Conservation (phyloP, 1,140 invertebrate species). For the Bombus ignitus region DNA sequence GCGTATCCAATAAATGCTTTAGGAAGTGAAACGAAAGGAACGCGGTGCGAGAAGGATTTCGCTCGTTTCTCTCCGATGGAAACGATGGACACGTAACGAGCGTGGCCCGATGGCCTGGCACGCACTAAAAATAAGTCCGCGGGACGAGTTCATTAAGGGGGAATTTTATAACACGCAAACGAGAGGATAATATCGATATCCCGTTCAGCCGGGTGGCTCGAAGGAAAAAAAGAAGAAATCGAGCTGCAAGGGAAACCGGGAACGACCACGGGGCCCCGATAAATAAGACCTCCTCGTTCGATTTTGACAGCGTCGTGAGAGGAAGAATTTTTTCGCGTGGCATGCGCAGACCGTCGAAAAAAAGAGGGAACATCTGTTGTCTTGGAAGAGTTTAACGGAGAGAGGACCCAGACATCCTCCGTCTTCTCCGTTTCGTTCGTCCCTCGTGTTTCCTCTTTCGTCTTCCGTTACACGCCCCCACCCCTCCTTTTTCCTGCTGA, state of each 20-base stretch:
- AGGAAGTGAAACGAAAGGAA: background rate
- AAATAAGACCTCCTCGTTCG: slow-evolving; percentile 61
- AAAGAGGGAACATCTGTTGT: slow-evolving; percentile 55
- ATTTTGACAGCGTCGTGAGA: slow-evolving; percentile 60
- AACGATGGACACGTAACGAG: background rate
- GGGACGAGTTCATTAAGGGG: slow-evolving; percentile 42
- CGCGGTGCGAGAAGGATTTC: background rate
- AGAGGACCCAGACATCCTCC: slow-evolving; percentile 56
- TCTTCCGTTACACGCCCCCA: slow-evolving; percentile 4
- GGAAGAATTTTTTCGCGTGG: slow-evolving; percentile 63
- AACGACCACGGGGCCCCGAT: slow-evolving; percentile 39
- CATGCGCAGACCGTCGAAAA: slow-evolving; percentile 44
- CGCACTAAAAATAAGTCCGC: slow-evolving; percentile 37
- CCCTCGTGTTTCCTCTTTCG: background rate
- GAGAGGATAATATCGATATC: slow-evolving; percentile 42
- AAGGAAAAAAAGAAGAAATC: slow-evolving; percentile 7
- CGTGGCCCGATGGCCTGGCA: background rate
- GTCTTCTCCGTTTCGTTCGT: slow-evolving; percentile 11
- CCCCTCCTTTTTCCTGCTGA: slow-evolving; percentile 27
- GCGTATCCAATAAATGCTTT: background rate
- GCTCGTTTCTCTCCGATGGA: background rate
- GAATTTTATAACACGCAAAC: slow-evolving; percentile 42
- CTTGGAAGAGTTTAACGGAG: slow-evolving; percentile 30
- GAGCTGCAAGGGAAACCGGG: background rate
- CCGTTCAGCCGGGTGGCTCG: background rate